phyloP scores from a whole-genome alignment of 2,888 invertebrate genomes.

The Melinaea marsaeus region DNA sequence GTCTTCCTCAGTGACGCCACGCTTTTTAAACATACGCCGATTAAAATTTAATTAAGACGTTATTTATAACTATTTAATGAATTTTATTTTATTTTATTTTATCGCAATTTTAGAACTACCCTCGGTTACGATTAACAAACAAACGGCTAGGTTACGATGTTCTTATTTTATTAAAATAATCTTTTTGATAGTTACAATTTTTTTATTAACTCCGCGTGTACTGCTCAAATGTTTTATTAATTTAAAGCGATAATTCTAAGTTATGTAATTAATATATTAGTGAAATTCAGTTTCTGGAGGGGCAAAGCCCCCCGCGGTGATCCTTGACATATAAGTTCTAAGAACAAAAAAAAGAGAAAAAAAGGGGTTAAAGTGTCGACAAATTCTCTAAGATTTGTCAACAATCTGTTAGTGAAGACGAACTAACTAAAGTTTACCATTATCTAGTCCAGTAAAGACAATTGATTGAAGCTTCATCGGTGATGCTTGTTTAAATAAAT shows the following conservation, averaged over 20 bases:
- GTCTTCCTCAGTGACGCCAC: slow-evolving; percentile 32
- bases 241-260: slow-evolving; percentile 29
- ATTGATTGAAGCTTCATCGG: slow-evolving; percentile 38
- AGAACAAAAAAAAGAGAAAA: slow-evolving; percentile 59
- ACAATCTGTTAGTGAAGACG: slow-evolving; percentile 50
- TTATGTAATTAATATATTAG: slow-evolving; percentile 36
- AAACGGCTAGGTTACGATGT: slow-evolving; percentile 10
- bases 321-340: slow-evolving; percentile 47
- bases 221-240: slow-evolving; percentile 33
- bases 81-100: slow-evolving; percentile 6
- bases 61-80: slow-evolving; percentile 13
- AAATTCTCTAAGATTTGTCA: slow-evolving; percentile 41
- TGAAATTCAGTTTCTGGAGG: slow-evolving; percentile 22
- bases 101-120: slow-evolving; percentile 16
- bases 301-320: slow-evolving; percentile 34
- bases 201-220: slow-evolving; percentile 27
- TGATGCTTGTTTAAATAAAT: slow-evolving; percentile 38
- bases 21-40: slow-evolving; percentile 24
- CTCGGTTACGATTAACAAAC: slow-evolving; percentile 13
- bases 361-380: slow-evolving; percentile 40
- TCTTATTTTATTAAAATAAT: slow-evolving; percentile 11
- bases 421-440: slow-evolving; percentile 54
- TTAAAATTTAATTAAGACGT: slow-evolving; percentile 18
- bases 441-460: slow-evolving; percentile 70
- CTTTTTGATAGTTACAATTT: slow-evolving; percentile 15